A percentile compares a stretch with the other conserved stretches of the same genome.
phyloP scores from a whole-genome alignment of 2,113 vertebrate genomes.

The Bubo scandiacus region DNA sequence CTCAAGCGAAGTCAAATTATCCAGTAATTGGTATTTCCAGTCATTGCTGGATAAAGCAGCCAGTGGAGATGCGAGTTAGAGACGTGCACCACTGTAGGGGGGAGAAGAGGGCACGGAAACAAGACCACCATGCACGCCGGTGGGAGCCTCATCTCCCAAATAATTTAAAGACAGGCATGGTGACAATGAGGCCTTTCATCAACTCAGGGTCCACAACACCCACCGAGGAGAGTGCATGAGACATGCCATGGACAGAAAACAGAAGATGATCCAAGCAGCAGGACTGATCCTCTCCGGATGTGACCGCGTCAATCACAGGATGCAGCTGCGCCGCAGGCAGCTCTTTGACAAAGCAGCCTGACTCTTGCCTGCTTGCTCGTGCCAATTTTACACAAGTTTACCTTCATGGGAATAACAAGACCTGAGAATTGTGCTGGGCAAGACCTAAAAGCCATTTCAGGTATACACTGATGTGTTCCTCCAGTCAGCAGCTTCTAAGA shows the following conservation, averaged over 20 bases:
- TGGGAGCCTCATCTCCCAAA: constrained; percentile 68
- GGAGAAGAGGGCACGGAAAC: neutral
- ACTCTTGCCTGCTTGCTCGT: neutral
- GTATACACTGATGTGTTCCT: neutral
- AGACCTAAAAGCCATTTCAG: neutral
- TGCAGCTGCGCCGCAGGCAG: constrained; percentile 59
- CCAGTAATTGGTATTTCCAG: neutral
- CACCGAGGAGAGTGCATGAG: neutral
- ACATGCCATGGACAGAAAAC: constrained; percentile 25
- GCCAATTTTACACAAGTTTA: constrained; percentile 31
- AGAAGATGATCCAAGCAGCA: constrained; percentile 11
- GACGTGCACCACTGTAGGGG: accelerated
- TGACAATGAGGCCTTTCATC: constrained; percentile 67
- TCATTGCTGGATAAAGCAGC: neutral
- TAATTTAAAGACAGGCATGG: constrained; percentile 56
- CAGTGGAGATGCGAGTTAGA: neutral
- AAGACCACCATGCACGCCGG: constrained; percentile 38
- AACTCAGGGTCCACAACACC: neutral
- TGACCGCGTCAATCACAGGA: constrained; percentile 39
- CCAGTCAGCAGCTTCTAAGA: neutral
- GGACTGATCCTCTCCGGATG: constrained; percentile 53
- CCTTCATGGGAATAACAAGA: neutral
- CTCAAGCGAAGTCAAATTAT: neutral
- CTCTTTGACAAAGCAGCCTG: neutral
- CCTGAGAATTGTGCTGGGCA: neutral